Evolutionary conservation across 2,113 vertebrate genomes (phyloP).

Genomic region (Siphamia tubifer): DNA sequence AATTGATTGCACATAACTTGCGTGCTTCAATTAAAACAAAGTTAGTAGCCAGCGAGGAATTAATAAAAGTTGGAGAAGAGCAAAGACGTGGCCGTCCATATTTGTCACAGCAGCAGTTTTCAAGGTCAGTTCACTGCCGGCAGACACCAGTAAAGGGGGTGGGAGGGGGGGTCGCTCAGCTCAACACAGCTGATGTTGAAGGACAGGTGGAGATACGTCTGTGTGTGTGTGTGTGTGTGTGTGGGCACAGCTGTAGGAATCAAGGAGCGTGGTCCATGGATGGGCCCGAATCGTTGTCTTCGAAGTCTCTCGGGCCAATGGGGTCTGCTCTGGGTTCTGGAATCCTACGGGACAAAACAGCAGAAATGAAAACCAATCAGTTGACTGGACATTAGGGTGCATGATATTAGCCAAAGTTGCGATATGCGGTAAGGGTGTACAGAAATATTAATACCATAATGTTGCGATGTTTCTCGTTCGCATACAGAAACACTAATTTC

Average conservation of each 20-base stretch:
- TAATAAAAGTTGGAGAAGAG: conserved; percentile 33
- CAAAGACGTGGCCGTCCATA: conserved; percentile 51
- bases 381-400: too few species aligned
- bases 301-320: conserved; percentile 55
- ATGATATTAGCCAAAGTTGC: too few species aligned
- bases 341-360: conserved; percentile 46
- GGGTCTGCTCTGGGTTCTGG: conserved; percentile 72
- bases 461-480: too few species aligned
- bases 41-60: conserved; percentile 44
- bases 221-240: background rate
- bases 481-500: too few species aligned
- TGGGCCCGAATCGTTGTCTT: conserved; percentile 65
- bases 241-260: conserved; percentile 15
- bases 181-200: conserved; percentile 21
- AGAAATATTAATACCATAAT: too few species aligned
- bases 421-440: too few species aligned
- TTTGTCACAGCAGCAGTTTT: conserved; percentile 51
- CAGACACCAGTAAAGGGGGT: background rate
- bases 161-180: conserved; percentile 16
- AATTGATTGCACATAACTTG: conserved; percentile 59
- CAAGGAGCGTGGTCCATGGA: conserved; percentile 78
- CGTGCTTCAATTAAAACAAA: conserved; percentile 62
- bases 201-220: conserved; percentile 24
- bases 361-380: background rate
- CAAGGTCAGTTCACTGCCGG: conserved; percentile 59